These are phyloP conservation scores for Hestina assimilis DNA, from an alignment of 1,140 invertebrate species.

Conservation along the genomic window DNA sequence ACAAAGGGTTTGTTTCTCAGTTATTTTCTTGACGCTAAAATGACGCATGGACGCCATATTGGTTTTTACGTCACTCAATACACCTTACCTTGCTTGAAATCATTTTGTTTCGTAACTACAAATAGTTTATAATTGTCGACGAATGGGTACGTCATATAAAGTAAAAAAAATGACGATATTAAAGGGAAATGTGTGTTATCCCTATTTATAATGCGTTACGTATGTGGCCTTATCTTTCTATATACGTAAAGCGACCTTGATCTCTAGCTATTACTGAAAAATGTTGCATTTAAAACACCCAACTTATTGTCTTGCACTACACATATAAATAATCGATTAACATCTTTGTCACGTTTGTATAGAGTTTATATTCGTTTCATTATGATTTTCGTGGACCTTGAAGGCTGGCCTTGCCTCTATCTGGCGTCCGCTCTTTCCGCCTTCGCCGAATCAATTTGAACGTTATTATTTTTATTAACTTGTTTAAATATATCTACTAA, in stretches of 20 bases:
- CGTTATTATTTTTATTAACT: slow-evolving; percentile 58
- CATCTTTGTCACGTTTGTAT: slow-evolving; percentile 38
- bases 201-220: slow-evolving; percentile 16
- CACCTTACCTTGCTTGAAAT: too few species aligned
- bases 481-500: slow-evolving; percentile 17
- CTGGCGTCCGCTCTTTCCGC: slow-evolving; percentile 74
- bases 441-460: slow-evolving; percentile 75
- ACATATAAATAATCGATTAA: slow-evolving; percentile 28
- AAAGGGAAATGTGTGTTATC: slow-evolving; percentile 5
- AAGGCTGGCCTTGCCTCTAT: slow-evolving; percentile 69
- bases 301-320: slow-evolving; percentile 68
- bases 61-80: neutral
- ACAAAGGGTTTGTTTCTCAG: too few species aligned
- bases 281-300: slow-evolving; percentile 70
- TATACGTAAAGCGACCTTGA: slow-evolving; percentile 55
- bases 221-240: slow-evolving; percentile 39
- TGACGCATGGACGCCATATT: neutral
- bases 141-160: too few species aligned
- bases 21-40: too few species aligned
- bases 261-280: slow-evolving; percentile 75
- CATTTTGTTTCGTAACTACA: too few species aligned
- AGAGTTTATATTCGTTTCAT: slow-evolving; percentile 48
- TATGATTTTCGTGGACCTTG: slow-evolving; percentile 62
- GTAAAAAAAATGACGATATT: too few species aligned
- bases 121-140: too few species aligned